Conservation (phyloP, 2,113 vertebrate genomes). For the Macroglossus sobrinus region DNA sequence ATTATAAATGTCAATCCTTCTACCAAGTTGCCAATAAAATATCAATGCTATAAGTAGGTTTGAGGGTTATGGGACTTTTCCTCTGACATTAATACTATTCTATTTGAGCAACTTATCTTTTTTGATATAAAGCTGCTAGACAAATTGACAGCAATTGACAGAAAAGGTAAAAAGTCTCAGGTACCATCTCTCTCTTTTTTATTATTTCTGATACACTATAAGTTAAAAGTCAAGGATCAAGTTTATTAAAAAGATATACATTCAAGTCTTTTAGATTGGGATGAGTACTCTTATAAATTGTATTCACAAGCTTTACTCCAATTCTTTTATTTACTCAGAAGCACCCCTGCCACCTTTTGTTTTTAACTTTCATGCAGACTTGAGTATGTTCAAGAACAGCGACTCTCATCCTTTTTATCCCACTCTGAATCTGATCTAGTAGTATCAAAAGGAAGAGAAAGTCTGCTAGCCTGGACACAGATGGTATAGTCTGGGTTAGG, state of each 20-base stretch:
- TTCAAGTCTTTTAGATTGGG: not conserved
- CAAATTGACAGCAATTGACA: not conserved
- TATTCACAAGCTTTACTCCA: not conserved
- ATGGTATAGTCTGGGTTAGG: not conserved
- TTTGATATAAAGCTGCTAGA: not conserved
- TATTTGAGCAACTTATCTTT: not conserved
- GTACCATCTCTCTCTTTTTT: not conserved
- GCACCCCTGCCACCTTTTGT: not conserved
- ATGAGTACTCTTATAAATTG: not conserved
- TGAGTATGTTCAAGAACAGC: not conserved
- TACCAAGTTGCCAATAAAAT: not conserved
- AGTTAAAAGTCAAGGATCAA: not conserved
- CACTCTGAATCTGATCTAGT: not conserved
- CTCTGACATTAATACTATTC: not conserved
- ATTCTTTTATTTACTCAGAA: not conserved
- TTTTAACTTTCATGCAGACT: not conserved
- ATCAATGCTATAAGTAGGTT: not conserved
- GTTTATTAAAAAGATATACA: not conserved
- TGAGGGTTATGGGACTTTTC: not conserved
- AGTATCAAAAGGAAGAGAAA: not conserved
- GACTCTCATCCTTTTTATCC: not conserved
- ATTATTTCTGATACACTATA: not conserved
- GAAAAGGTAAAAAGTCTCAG: not conserved
- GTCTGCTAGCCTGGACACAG: not conserved
- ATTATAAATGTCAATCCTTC: not conserved